Evolutionary conservation across 2,888 invertebrate genomes (phyloP).

Genomic region (Zele albiditarsus): DNA sequence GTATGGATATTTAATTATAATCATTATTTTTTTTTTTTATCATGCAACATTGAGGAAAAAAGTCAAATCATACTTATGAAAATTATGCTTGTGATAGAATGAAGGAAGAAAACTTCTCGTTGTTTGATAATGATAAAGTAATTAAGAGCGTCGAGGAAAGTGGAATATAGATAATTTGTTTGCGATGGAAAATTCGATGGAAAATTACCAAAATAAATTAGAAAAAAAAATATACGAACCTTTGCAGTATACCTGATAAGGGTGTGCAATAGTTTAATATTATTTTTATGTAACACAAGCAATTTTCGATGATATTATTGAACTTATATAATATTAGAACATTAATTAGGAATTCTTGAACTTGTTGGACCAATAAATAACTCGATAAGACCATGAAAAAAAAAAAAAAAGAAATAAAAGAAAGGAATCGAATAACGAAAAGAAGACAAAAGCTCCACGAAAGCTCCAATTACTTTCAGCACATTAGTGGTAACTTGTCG

Average conservation of each 20-base stretch:
- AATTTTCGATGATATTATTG: too few relatives aligned
- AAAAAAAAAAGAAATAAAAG: background rate
- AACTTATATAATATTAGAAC: background rate
- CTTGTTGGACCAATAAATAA: constrained; percentile 21
- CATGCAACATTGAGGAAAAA: background rate
- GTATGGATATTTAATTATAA: too few relatives aligned
- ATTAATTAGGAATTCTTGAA: constrained; percentile 16
- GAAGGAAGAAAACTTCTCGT: background rate
- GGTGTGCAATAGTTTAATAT: too few relatives aligned
- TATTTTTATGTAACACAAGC: too few relatives aligned
- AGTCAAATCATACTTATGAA: background rate
- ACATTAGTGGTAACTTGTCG: background rate
- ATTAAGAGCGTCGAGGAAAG: constrained; percentile 19
- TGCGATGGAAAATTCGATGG: background rate
- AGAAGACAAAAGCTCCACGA: constrained; percentile 11
- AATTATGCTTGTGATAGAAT: background rate
- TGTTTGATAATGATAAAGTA: background rate
- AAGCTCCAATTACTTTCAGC: background rate
- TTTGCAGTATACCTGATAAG: too few relatives aligned
- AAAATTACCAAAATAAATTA: background rate
- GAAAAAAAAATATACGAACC: too few relatives aligned
- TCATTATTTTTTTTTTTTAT: too few relatives aligned
- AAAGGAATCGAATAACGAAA: background rate
- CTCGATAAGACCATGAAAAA: constrained; percentile 29
- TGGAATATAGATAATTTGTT: too few relatives aligned